Base-by-base conservation (phyloP, 2,113 vertebrate genomes). In the Enhydra lutris region DNA sequence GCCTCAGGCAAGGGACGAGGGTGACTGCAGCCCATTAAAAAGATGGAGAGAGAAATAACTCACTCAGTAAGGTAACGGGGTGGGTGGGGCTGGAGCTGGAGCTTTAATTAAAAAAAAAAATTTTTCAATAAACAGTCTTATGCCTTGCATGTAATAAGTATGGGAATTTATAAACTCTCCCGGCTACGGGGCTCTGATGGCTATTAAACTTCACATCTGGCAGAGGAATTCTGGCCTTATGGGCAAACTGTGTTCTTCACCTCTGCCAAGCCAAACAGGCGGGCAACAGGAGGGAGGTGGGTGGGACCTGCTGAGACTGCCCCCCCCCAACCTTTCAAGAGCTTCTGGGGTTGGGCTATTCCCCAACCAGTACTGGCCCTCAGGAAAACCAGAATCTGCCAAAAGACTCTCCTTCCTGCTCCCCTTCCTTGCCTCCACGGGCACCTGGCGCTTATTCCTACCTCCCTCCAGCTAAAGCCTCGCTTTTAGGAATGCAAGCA, bases 141-240 rank as follows among this genome's bases (percentile, higher is more conserved):
- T 98, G 98, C 88, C 95, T 94, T 95, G 84, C 95, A 8, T 94
- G 97, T 99, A 99, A 97, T 98, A 99, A 98, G 98, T 99, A 98
- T 98, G 98, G 97, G 98, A 98, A 98, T 98, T 98, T 98, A 99
- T 98, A 99, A 98, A 98, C 98, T 99, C 98, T 98, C 98, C 96
- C 97, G 85, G 97, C 98, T 98, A 97, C 85, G 97, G 97, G 98
- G 97, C 98, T 99, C 98, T 98, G 98, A 97, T 98, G 98, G 97
- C 98, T 98, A 98, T 98, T 99, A 99, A 98, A 98, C 97, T 98
- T 98, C 93, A 42, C 82, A 96, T 97, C 98, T 99, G 98, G 98
- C 98, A 98, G 89, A 97, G 96, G 97, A 98, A 98, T 98, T 98
- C 98, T 93, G 98, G 97, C 98, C 97, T 98, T 98, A 98, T 97